phyloP scores from a whole-genome alignment of 1,140 invertebrate species.

The Drosophila leontia region DNA sequence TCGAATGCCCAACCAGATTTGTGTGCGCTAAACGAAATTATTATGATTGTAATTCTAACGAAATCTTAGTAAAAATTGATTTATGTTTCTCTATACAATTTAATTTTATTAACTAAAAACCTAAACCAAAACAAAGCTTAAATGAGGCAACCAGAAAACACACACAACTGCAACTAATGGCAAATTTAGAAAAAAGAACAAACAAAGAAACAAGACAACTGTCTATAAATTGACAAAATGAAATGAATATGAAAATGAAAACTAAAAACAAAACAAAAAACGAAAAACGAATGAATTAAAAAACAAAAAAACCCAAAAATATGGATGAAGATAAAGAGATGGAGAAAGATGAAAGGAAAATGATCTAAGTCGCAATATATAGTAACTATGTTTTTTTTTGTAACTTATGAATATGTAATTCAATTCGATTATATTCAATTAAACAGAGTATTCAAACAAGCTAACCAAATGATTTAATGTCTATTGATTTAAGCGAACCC shows the following conservation, averaged over 20 bases:
- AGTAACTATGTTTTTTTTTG: slow-evolving; percentile 54
- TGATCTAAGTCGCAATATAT: slow-evolving; percentile 59
- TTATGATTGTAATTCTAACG: slow-evolving; percentile 59
- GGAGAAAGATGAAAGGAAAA: slow-evolving; percentile 14
- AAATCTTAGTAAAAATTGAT: slow-evolving; percentile 80
- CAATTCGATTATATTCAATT: slow-evolving; percentile 72
- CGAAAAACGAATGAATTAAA: slow-evolving; percentile 9
- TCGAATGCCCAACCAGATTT: slow-evolving; percentile 19
- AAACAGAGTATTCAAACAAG: slow-evolving; percentile 71
- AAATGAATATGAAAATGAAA: slow-evolving; percentile 9
- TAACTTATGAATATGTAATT: slow-evolving; percentile 58
- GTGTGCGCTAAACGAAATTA: slow-evolving; percentile 72
- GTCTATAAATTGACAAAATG: slow-evolving; percentile 69
- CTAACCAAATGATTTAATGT: slow-evolving; percentile 80
- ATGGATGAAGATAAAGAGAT: background rate
- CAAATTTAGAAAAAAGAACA: slow-evolving; percentile 40
- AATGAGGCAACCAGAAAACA: slow-evolving; percentile 64
- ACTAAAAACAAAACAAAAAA: slow-evolving; percentile 15
- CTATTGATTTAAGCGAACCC: slow-evolving; percentile 69
- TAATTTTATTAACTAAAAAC: slow-evolving; percentile 51
- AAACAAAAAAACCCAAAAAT: slow-evolving; percentile 11
- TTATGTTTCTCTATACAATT: slow-evolving; percentile 58
- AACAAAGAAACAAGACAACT: slow-evolving; percentile 45
- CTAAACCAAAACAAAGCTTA: slow-evolving; percentile 66
- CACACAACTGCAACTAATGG: slow-evolving; percentile 45